Evolutionary conservation across 2,888 invertebrate genomes (phyloP), one percentile per base, ranked within the genome.

Genomic region (Diarsia brunnea): DNA sequence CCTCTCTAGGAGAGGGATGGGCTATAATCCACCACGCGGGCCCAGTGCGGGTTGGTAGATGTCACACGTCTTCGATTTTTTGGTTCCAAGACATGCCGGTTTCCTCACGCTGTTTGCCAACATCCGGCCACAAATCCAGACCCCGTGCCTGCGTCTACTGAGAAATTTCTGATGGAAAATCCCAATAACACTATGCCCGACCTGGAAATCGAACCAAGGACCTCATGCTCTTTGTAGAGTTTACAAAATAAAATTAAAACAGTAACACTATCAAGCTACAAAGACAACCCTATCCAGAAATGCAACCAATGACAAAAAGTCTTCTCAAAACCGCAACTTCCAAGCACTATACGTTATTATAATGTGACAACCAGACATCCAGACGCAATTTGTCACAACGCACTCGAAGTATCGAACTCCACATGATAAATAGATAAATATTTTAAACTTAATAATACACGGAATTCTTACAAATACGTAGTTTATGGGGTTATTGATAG

Each of bases 311-410:
- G 83, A 85, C 77, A 14, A 79, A 84, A 81, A 87, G 86, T 79
- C 86, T 85, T 85, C 86, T 88, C 89, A 84, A 85, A 84, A 89
- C 87, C 85, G 84, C 87, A 82, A 80, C 38, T 74, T 75, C n/a
- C 0, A 72, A 78, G 47, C 69, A 73, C 60, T 78, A 82, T 81
- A 72, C 69, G 61, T 79, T 79, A 73, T 79, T 78, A 53, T 76
- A 78, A 82, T 77, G 58, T 55, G 78, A 75, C 75, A 86, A 68
- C 43, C 51, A 47, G 79, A 81, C 72, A 73, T 88, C 69, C 75
- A 80, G 85, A 88, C 82, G 72, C 82, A 75, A 78, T 87, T 87
- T 84, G 75, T 88, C 87, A 86, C 81, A 69, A 84, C 67, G 69
- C 67, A 75, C 58, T 85, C 79, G 38, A 74, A 70, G 49, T 80